Evolutionary conservation across 37 sponge, comb jelly and placozoan species (phyloP), one percentile per base, ranked within the genome.

Genomic region (Hormiphora californensis): DNA sequence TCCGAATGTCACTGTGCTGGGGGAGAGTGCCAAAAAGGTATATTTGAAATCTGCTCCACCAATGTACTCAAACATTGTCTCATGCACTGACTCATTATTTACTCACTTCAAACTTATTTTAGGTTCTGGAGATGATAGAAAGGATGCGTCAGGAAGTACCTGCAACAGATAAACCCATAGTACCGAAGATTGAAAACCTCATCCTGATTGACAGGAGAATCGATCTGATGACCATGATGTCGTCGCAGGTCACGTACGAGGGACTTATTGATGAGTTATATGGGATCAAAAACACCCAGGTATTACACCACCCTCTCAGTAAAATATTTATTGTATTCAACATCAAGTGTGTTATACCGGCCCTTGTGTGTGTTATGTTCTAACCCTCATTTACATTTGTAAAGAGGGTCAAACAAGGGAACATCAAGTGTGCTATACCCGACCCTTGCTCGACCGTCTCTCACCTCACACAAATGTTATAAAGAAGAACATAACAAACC

Each of bases 211-310:
- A 98, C 86, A 87, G 99, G 19, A 86, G 86, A 33, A 92, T 95
- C 27, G 99, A 98, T 88, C 90, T 98, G 12, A n/a, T 98, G 40
- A 92, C 99, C 25, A 92, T 94, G 39, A 89, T 98, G 59, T 91
- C 90, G 61, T 92, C 99, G 3, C 99, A 92, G 54, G 90, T 98
- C 54, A 98, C 99, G 9, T 93, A 95, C 40, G 99, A 98, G 86
- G 99, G 95, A 30, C 90, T 98, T 32, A 90, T 98, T 54, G 95
- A 98, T 78, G 94, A 94, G 88, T 55, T 94, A 1, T 94, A 90
- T 85, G 92, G 93, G 44, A 92, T 98, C 44, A 92, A 89, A 51
- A 85, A 93, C 54, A 86, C 93, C 90, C n/a, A n/a, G n/a, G n/a
- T n/a, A n/a, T n/a, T n/a, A n/a, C n/a, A n/a, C n/a, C n/a, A n/a